phyloP scores from a whole-genome alignment of 2,797 vertebrate species.

The Paramormyrops hopkinsi region DNA sequence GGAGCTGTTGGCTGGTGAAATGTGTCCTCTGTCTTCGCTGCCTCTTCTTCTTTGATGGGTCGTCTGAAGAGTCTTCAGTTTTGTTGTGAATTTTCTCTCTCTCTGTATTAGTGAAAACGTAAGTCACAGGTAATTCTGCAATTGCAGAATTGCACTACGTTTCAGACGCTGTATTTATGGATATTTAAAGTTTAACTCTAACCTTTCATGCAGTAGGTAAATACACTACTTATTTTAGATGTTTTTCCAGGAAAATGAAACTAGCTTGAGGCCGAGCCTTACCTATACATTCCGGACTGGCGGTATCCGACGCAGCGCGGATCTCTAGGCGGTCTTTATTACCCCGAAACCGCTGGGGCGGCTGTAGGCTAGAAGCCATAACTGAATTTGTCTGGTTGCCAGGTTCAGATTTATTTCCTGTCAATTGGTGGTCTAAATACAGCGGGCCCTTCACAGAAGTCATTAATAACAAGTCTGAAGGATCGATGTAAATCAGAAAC shows the following conservation, averaged over 20 bases:
- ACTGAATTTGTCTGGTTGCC: conserved; percentile 64
- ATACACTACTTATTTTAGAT: background rate
- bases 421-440: conserved; percentile 74
- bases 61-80: conserved; percentile 86
- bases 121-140: background rate
- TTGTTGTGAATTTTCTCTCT: conserved; percentile 90
- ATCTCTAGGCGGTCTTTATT: conserved; percentile 86
- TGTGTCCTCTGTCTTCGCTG: conserved; percentile 78
- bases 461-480: conserved; percentile 60
- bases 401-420: conserved; percentile 76
- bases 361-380: conserved; percentile 85
- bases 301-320: conserved; percentile 88
- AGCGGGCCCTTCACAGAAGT: conserved; percentile 91
- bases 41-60: conserved; percentile 87
- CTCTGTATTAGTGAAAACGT: conserved; percentile 58
- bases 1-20: conserved; percentile 80
- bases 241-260: background rate
- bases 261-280: conserved; percentile 49
- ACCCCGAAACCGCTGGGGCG: conserved; percentile 74
- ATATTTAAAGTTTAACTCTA: background rate
- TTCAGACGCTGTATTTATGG: background rate
- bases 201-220: background rate
- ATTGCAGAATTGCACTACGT: background rate
- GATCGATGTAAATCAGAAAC: conserved; percentile 21
- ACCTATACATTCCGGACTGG: conserved; percentile 90